Base-by-base conservation (phyloP, 2,797 vertebrate genomes). In the Nothura maculosa region DNA sequence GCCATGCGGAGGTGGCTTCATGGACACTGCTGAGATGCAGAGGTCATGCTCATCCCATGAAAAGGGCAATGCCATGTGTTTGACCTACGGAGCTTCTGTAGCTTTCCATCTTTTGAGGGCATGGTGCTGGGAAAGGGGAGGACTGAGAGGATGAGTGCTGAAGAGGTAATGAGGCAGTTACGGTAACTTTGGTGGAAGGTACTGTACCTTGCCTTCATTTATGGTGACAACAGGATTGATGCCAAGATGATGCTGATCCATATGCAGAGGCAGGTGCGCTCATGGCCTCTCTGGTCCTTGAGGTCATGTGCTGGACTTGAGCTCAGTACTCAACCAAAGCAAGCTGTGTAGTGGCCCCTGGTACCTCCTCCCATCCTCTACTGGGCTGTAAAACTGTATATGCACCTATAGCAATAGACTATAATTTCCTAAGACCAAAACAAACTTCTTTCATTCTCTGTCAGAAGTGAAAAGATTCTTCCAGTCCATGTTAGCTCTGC, bases 1-100 rank as follows among this genome's bases (percentile, higher is more conserved):
- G 7, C 4, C 1, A 1, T 2, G 4, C 0, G 28, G 69, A 22
- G 38, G 61, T 1, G 9, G 28, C 1, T 4, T 1, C 4, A 25
- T 1, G 2, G 66, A 67, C 30, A 45, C 48, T 7, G 5, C 50
- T 1, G 14, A 43, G 74, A 4, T 14, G 27, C 5, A 19, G 24
- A 66, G 20, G 20, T 2, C 3, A 18, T n/a, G 54, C 27, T 32
- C 28, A 0, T 0, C 40, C 28, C 55, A 57, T 28, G 55, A 24
- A 2, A 1, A 42, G 55, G 63, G 43, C 67, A 81, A 28, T 6
- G 4, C 52, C n/a, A 3, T 32, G 27, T 8, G 4, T 45, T 45
- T 67, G 22, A 14, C 55, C 5, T 2, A 21, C 72, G 0, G 1
- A n/a, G 15, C 15, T 42, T 1, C 15, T 19, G 4, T 50, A 66